These are phyloP conservation scores for Thunnus albacares DNA, from an alignment of 2,797 vertebrate species.

Conservation along the genomic window DNA sequence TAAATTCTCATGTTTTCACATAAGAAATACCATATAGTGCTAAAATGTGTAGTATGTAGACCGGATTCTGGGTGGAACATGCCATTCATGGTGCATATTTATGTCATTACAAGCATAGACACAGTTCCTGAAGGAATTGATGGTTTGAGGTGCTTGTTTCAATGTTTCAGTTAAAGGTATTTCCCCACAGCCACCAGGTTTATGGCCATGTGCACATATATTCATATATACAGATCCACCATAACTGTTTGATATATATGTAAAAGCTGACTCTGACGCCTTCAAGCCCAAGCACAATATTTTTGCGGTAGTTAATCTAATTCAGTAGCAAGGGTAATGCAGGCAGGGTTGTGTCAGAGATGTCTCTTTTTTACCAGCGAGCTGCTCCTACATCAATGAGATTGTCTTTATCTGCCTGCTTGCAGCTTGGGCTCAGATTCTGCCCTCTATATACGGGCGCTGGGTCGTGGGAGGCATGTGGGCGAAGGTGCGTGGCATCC, in stretches of 20 bases:
- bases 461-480: slow-evolving; percentile 88
- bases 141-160: slow-evolving; percentile 65
- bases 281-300: slow-evolving; percentile 72
- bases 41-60: slow-evolving; percentile 36
- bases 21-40: slow-evolving; percentile 38
- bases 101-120: slow-evolving; percentile 68
- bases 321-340: slow-evolving; percentile 78
- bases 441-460: slow-evolving; percentile 87
- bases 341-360: slow-evolving; percentile 82
- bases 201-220: slow-evolving; percentile 31
- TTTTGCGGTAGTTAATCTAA: slow-evolving; percentile 81
- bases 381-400: slow-evolving; percentile 87
- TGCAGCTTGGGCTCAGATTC: slow-evolving; percentile 89
- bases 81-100: slow-evolving; percentile 69
- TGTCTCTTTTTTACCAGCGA: slow-evolving; percentile 80
- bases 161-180: slow-evolving; percentile 73
- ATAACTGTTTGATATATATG: slow-evolving; percentile 62
- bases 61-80: slow-evolving; percentile 70
- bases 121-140: slow-evolving; percentile 63
- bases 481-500: slow-evolving; percentile 90
- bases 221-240: slow-evolving; percentile 43
- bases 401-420: slow-evolving; percentile 90
- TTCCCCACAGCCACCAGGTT: slow-evolving; percentile 68
- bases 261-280: slow-evolving; percentile 75
- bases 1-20: slow-evolving; percentile 21